Percentiles rank a stretch among this genome's conserved stretches.
These are phyloP conservation scores for Chrysemys picta DNA, from an alignment of 2,113 vertebrate species.

Conservation along the genomic window DNA sequence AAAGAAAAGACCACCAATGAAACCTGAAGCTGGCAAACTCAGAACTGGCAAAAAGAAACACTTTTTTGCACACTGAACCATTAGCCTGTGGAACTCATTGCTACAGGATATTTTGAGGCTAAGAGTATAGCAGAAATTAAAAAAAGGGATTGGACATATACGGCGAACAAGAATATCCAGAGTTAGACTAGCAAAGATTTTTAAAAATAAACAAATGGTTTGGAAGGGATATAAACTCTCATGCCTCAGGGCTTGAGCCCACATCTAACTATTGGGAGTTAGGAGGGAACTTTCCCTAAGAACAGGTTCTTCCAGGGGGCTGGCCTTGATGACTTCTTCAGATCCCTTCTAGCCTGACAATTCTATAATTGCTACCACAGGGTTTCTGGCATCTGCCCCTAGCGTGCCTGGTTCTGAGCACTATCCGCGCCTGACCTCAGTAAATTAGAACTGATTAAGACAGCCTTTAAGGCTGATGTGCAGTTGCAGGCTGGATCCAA, in stretches of 20 bases:
- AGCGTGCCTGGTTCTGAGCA: background rate
- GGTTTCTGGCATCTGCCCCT: background rate
- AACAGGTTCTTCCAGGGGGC: background rate
- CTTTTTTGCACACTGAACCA: slow-evolving; percentile 64
- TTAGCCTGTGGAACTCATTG: slow-evolving; percentile 67
- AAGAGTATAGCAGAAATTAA: slow-evolving; percentile 18
- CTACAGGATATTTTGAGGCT: slow-evolving; percentile 54
- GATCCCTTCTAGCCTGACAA: background rate
- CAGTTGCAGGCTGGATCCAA: background rate
- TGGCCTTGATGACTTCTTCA: background rate
- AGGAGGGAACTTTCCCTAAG: background rate
- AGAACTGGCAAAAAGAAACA: slow-evolving; percentile 58
- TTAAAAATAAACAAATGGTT: background rate
- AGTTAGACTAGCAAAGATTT: background rate
- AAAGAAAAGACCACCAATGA: background rate
- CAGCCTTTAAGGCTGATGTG: background rate
- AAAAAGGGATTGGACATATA: background rate
- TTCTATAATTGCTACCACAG: background rate
- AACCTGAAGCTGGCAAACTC: background rate
- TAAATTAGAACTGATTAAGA: background rate
- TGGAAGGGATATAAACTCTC: background rate
- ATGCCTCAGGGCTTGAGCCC: background rate
- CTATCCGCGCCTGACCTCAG: background rate
- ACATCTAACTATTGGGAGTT: background rate
- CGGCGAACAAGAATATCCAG: slow-evolving; percentile 27